Percentiles rank a stretch among this genome's conserved stretches.
These are phyloP conservation scores for Asbolus verrucosus DNA, from an alignment of 1,140 invertebrate species.

Conservation along the genomic window DNA sequence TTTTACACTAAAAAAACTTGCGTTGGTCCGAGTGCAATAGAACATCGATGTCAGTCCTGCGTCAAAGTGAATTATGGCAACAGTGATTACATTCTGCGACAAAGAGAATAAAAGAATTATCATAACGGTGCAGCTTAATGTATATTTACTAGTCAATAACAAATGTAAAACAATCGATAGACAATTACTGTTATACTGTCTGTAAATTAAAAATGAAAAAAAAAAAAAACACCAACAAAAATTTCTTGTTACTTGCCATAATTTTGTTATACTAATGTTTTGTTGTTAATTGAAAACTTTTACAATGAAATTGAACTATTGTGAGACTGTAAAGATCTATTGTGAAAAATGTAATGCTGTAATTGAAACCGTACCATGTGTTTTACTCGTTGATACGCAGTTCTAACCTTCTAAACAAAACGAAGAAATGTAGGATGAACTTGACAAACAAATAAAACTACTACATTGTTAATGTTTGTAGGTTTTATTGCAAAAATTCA, in stretches of 20 bases:
- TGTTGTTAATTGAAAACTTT: slow-evolving; percentile 55
- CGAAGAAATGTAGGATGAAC: too few species aligned
- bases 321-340: slow-evolving; percentile 57
- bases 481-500: too few species aligned
- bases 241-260: slow-evolving; percentile 54
- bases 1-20: too few species aligned
- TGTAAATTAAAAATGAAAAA: slow-evolving; percentile 39
- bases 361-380: slow-evolving; percentile 19
- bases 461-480: too few species aligned
- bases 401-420: too few species aligned
- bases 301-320: slow-evolving; percentile 57
- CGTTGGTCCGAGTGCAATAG: too few species aligned
- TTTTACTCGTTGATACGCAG: too few species aligned
- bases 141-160: slow-evolving; percentile 50
- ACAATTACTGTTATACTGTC: slow-evolving; percentile 39
- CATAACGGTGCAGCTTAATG: slow-evolving; percentile 40
- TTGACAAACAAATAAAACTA: too few species aligned
- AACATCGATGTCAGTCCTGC: background rate
- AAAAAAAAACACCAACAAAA: slow-evolving; percentile 51
- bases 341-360: slow-evolving; percentile 50
- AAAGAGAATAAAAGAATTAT: slow-evolving; percentile 42
- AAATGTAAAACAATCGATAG: slow-evolving; percentile 51
- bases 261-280: slow-evolving; percentile 56
- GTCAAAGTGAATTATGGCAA: slow-evolving; percentile 1
- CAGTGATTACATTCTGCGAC: background rate